Conservation (phyloP, 2,888 invertebrate species). For the Eudemis profundana region DNA sequence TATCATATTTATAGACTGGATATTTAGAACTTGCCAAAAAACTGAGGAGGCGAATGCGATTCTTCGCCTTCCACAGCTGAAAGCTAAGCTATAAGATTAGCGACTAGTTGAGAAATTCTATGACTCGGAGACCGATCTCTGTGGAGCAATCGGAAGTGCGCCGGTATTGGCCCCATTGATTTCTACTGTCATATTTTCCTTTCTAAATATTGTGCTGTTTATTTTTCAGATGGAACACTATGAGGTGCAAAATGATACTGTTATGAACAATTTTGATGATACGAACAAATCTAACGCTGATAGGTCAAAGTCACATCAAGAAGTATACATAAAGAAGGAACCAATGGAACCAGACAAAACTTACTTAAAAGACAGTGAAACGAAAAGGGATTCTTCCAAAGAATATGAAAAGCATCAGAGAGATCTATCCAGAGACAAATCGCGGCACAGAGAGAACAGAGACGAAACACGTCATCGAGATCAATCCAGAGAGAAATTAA, state of each 20-base stretch:
- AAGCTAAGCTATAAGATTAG: too few relatives aligned
- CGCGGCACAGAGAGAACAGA: neutral
- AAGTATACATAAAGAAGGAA: slow-evolving; percentile 17
- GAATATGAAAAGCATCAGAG: neutral
- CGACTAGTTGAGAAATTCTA: too few relatives aligned
- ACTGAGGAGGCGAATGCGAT: too few relatives aligned
- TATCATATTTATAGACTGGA: too few relatives aligned
- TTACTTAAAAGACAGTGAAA: neutral
- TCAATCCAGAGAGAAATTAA: too few relatives aligned
- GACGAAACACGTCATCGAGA: neutral
- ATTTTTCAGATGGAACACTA: slow-evolving; percentile 36
- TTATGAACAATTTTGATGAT: neutral
- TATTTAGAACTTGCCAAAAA: too few relatives aligned
- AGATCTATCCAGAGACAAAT: neutral
- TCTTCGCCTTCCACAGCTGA: too few relatives aligned
- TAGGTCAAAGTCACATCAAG: slow-evolving; percentile 1
- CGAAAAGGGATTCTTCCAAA: neutral
- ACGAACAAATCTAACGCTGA: neutral
- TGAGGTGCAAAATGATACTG: neutral
- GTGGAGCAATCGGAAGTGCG: too few relatives aligned
- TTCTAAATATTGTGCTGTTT: too few relatives aligned
- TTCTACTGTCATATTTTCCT: too few relatives aligned
- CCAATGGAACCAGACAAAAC: neutral
- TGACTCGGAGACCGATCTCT: too few relatives aligned
- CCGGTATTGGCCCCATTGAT: too few relatives aligned